Percentiles rank a stretch among this genome's conserved stretches.
Conservation (phyloP, 2,797 vertebrate genomes). For the Yasuhikotakia modesta region DNA sequence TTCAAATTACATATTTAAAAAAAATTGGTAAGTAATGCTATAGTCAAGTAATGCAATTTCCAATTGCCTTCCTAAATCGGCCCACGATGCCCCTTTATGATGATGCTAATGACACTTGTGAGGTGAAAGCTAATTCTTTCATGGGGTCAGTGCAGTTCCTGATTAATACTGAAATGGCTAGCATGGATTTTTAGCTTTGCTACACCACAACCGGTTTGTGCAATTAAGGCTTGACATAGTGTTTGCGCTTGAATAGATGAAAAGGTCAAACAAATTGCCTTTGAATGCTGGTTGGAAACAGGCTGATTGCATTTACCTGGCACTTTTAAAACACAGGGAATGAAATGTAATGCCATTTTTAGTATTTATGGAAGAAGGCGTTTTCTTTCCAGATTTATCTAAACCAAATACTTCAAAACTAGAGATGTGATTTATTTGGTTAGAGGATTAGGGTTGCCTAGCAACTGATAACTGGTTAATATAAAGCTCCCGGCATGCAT, state of each 20-base stretch:
- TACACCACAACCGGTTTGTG: slow-evolving; percentile 4
- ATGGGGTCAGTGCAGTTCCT: slow-evolving; percentile 4
- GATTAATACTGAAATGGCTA: slow-evolving; percentile 21
- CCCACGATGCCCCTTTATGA: neutral
- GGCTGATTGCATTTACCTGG: slow-evolving; percentile 2
- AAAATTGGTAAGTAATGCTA: neutral
- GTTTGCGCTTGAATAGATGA: neutral
- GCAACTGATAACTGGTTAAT: slow-evolving; percentile 68
- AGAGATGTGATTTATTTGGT: slow-evolving; percentile 64
- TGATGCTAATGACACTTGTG: neutral
- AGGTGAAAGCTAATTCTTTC: neutral
- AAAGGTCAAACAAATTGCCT: slow-evolving; percentile 12
- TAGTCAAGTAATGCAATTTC: neutral
- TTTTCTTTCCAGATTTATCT: slow-evolving; percentile 24
- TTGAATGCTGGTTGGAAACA: slow-evolving; percentile 15
- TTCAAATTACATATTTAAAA: neutral
- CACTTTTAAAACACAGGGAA: neutral
- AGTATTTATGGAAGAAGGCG: slow-evolving; percentile 10
- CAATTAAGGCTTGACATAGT: slow-evolving; percentile 20
- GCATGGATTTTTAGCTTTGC: slow-evolving; percentile 27
- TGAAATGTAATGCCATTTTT: neutral
- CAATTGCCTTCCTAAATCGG: neutral
- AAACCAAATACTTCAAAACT: slow-evolving; percentile 41
- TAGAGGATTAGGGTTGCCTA: slow-evolving; percentile 61
- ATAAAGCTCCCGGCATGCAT: slow-evolving; percentile 54